Percentiles rank a stretch among this genome's conserved stretches.
These are phyloP conservation scores for Leptinotarsa texana DNA, from an alignment of 1,140 invertebrate species.

Conservation along the genomic window DNA sequence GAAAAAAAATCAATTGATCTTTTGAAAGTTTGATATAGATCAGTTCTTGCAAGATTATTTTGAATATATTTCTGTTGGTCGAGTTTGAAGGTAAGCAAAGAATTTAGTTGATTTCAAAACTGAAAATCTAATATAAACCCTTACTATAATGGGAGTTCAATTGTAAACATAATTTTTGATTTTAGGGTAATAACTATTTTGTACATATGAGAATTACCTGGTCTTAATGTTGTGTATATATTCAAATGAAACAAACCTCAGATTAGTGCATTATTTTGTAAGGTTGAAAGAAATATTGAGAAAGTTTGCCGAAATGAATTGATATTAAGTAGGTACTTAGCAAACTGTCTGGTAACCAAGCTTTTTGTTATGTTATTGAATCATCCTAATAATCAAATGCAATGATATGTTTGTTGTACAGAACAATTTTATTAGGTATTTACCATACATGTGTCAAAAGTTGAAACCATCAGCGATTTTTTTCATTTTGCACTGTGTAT, in stretches of 20 bases:
- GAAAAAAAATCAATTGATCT: no score
- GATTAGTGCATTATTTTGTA: constrained; percentile 43
- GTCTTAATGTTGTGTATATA: constrained; percentile 42
- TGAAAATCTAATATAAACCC: neutral
- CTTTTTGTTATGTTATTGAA: constrained; percentile 19
- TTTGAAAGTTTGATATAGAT: no score
- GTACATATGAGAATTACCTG: constrained; percentile 34
- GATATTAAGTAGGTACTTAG: constrained; percentile 9
- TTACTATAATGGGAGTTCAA: neutral
- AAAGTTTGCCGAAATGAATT: constrained; percentile 12
- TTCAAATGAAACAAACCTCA: constrained; percentile 38
- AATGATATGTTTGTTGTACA: constrained; percentile 1
- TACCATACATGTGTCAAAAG: constrained; percentile 35
- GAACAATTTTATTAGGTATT: constrained; percentile 18
- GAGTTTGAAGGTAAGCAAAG: neutral
- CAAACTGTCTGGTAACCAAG: constrained; percentile 26
- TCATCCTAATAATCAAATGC: constrained; percentile 18
- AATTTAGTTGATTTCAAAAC: neutral
- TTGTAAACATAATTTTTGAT: constrained; percentile 12
- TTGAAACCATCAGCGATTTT: constrained; percentile 9
- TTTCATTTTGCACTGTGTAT: constrained; percentile 41
- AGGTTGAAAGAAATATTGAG: constrained; percentile 22
- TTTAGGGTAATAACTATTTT: constrained; percentile 30
- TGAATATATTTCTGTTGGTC: neutral
- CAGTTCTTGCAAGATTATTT: no score